A percentile compares a stretch with the other conserved stretches of the same genome.
These are phyloP conservation scores for Myotis davidii DNA, from an alignment of 2,113 vertebrate species.

Conservation along the genomic window DNA sequence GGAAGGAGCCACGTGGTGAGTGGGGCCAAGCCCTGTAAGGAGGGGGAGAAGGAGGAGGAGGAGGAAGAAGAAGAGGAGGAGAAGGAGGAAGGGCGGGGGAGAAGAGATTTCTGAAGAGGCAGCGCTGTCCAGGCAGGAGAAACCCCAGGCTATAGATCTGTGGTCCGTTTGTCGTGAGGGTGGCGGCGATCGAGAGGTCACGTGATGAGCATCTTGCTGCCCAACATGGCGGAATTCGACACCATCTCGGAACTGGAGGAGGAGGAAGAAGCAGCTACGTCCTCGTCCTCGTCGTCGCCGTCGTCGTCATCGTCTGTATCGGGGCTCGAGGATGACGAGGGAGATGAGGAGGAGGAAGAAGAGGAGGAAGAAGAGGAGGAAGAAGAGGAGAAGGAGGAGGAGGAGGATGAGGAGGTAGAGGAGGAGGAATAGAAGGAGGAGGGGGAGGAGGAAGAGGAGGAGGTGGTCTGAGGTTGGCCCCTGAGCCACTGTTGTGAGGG, in stretches of 20 bases:
- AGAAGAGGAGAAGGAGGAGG: no score
- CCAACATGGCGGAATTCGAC: slow-evolving; percentile 99
- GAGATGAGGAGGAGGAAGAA: slow-evolving; percentile 93
- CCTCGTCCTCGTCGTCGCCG: slow-evolving; percentile 69
- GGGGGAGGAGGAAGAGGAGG: no score
- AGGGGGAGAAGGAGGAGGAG: no score
- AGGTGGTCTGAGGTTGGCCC: neutral
- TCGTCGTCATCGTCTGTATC: slow-evolving; percentile 69
- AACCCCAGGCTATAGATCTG: accelerated
- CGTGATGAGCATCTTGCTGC: slow-evolving; percentile 95
- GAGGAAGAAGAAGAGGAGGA: accelerated
- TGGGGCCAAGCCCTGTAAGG: neutral
- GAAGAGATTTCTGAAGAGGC: neutral
- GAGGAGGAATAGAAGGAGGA: no score
- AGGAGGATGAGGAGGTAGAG: no score
- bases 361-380: no score
- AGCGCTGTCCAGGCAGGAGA: neutral
- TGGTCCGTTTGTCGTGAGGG: neutral
- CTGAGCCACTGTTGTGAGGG: neutral
- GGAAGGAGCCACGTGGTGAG: neutral
- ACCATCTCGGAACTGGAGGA: slow-evolving; percentile 99
- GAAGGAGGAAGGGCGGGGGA: neutral
- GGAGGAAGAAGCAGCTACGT: slow-evolving; percentile 84
- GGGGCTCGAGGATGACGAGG: slow-evolving; percentile 90
- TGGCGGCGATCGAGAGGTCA: slow-evolving; percentile 76